These are phyloP conservation scores for Drosophila hamatofila DNA, from an alignment of 2,888 invertebrate species.

Conservation along the genomic window DNA sequence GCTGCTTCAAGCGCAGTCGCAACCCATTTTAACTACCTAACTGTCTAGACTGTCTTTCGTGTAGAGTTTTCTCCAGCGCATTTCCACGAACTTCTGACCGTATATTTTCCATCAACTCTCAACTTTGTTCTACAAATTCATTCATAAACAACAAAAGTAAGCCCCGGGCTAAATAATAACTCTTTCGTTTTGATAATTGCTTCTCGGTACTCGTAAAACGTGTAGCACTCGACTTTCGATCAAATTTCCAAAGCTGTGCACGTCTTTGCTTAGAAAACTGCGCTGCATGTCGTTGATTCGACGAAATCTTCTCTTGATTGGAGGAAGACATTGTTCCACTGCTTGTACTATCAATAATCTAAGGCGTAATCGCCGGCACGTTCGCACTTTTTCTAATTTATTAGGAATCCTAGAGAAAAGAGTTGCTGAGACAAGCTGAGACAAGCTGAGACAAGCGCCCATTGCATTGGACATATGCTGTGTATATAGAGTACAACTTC, in stretches of 20 bases:
- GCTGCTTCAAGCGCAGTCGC: constrained; percentile 46
- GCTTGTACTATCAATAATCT: constrained; percentile 51
- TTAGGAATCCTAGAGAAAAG: constrained; percentile 12
- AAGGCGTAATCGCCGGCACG: constrained; percentile 58
- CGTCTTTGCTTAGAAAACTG: constrained; percentile 64
- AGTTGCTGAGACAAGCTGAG: too few species aligned
- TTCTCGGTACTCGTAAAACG: constrained; percentile 66
- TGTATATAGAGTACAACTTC: neutral
- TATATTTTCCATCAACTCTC: constrained; percentile 32
- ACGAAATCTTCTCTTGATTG: constrained; percentile 54
- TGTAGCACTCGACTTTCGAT: constrained; percentile 56
- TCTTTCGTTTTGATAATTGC: constrained; percentile 61
- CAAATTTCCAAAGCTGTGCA: constrained; percentile 49
- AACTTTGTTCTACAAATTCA: constrained; percentile 45
- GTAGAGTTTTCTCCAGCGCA: constrained; percentile 42
- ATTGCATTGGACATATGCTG: neutral
- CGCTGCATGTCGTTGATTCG: constrained; percentile 50
- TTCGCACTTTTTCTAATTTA: constrained; percentile 30
- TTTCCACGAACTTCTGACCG: constrained; percentile 58
- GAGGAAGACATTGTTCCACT: constrained; percentile 55
- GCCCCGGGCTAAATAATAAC: constrained; percentile 55
- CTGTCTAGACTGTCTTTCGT: constrained; percentile 31
- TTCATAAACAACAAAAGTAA: constrained; percentile 55
- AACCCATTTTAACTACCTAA: constrained; percentile 33
- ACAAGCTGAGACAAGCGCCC: too few species aligned